Evolutionary conservation across 1,140 invertebrate species (phyloP).

Genomic region (Zeugodacus cucurbitae): DNA sequence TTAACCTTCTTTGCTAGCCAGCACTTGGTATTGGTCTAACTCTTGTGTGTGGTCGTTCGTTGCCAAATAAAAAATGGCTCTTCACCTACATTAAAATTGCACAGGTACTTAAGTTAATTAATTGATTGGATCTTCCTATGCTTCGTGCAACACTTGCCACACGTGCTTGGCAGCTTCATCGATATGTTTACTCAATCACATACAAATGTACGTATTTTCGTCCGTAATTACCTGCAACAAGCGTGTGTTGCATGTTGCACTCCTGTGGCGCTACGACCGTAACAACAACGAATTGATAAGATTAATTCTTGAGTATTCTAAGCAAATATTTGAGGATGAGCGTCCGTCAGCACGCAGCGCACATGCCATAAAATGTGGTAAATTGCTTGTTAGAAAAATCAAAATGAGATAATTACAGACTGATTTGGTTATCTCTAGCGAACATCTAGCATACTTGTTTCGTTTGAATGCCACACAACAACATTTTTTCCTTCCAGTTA

Average conservation of each 20-base stretch:
- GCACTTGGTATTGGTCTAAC: not conserved
- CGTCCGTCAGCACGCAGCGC: not conserved
- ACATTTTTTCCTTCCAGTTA: not conserved
- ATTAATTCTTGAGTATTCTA: not conserved
- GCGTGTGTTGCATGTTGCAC: not conserved
- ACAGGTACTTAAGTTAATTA: constrained; percentile 26
- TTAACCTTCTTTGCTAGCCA: not conserved
- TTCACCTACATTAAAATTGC: not conserved
- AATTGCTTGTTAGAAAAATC: not conserved
- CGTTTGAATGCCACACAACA: too few species aligned
- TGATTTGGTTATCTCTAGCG: not conserved
- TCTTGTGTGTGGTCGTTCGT: not conserved
- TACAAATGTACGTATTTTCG: too few species aligned
- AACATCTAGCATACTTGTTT: too few species aligned
- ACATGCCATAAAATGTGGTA: constrained; percentile 24
- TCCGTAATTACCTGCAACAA: not conserved
- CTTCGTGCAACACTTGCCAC: not conserved
- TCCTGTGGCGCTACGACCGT: not conserved
- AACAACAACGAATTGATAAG: not conserved
- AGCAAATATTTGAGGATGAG: not conserved
- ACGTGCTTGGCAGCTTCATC: not conserved
- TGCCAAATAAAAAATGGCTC: not conserved
- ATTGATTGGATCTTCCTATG: not conserved
- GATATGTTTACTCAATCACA: not conserved
- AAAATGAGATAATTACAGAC: not conserved